phyloP scores from a whole-genome alignment of 2,797 vertebrate species.

The Pangasius mekongensis region DNA sequence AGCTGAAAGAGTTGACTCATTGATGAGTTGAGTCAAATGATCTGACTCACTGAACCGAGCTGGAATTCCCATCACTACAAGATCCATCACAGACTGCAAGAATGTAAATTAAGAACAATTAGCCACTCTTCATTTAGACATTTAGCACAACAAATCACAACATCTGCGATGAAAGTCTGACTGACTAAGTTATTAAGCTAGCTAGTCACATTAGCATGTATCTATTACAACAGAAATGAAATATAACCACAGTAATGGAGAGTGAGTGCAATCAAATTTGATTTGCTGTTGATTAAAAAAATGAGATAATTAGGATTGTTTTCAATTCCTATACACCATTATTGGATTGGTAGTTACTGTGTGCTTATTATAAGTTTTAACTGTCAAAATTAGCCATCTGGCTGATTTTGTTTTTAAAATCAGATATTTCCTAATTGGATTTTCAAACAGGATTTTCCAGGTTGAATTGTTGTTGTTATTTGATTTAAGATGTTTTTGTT shows the following conservation, averaged over 20 bases:
- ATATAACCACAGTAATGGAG: not conserved
- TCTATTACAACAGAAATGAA: not conserved
- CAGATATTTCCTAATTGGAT: not conserved
- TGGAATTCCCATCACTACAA: not conserved
- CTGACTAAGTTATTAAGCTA: not conserved
- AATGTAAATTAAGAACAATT: not conserved
- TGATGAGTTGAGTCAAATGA: not conserved
- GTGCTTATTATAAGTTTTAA: not conserved
- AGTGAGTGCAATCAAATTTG: not conserved
- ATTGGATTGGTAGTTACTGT: not conserved
- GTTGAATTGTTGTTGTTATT: not conserved
- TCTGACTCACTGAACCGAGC: not conserved
- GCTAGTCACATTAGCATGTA: not conserved
- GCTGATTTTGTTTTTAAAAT: not conserved
- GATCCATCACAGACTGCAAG: not conserved
- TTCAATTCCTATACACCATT: not conserved
- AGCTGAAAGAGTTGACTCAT: not conserved
- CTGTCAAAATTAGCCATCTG: not conserved
- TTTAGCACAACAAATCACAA: not conserved
- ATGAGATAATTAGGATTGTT: not conserved
- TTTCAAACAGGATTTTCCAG: not conserved
- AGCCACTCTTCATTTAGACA: not conserved
- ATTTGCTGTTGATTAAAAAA: not conserved
- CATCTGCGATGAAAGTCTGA: not conserved
- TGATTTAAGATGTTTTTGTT: not conserved